Evolutionary conservation across 2,888 invertebrate species (phyloP), one percentile per base, ranked within the genome.

Genomic region (Stenchaetothrips biformis): DNA sequence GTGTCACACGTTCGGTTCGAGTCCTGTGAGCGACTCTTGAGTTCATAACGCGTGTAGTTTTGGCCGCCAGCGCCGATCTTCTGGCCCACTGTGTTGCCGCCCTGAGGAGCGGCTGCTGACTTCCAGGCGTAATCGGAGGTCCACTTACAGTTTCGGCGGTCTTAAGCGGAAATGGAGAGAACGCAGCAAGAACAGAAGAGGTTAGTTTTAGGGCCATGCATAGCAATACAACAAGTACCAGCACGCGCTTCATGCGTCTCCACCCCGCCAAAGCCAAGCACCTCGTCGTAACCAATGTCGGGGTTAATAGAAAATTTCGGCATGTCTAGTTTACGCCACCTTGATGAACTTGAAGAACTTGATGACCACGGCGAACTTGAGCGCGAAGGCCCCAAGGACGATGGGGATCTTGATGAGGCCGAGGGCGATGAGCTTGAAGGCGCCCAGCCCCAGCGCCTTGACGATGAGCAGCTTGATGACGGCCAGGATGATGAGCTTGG

Each of bases 401-500:
- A 74, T 74, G 67, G 67, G 67, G 67, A 74, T 74, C 67, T 74
- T 74, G 67, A 74, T 25, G 25, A 74, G 67, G 25, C 67, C 67
- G 25, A 74, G 11, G 67, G 25, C 25, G 67, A 74, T 8, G 7
- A 74, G 67, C 67, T 74, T 74, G 67, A 74, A 74, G 67, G 25
- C 67, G 67, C 67, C 67, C 67, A 74, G 21, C 21, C 67, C 25
- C 21, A 74, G 21, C 21, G 67, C 67, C 67, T 74, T 74, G 67
- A 74, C 67, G 67, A 74, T 74, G 67, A 74, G 67, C 67, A 74
- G 67, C 67, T 74, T 74, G 67, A 74, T 74, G 67, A 74, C 67
- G 67, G 25, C 67, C 21, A 74, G 67, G 21, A 74, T 21, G 67
- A 74, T 74, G 67, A 74, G 67, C 67, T 74, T 74, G 25, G 67